Base-by-base conservation (phyloP, 1,140 invertebrate genomes). In the Trigoniulus corallinus region DNA sequence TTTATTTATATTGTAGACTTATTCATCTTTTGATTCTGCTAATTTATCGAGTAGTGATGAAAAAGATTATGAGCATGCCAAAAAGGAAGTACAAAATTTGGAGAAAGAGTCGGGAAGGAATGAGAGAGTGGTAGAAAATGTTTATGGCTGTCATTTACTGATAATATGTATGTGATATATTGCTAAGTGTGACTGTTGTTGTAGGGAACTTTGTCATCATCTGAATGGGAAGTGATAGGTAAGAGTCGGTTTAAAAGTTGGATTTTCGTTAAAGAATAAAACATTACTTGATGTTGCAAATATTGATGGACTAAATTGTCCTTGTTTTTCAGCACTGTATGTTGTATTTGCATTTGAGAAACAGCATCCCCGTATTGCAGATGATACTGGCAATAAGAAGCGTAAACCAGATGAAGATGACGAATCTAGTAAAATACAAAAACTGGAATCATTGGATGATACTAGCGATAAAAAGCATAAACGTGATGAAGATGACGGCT, bases 181-280 rank as follows among this genome's bases (percentile, higher is more conserved):
- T 2, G 3, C 26, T 22, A 42, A 18, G 12, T 27, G 54, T 54
- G 40, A 57, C 44, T 54, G n/a, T 7, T 7, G 48, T 62, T 66
- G 26, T 57, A 71, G 68, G 73, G 72, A 4, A 96, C 92, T 15
- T 71, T 97, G 50, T 88, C 87, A 12, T 74, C 78, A 59, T 76
- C 80, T 18, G 92, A 97, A 69, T 97, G 92, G 93, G 89, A 96
- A 71, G 88, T 84, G 49, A 77, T 81, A 53, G 83, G 86, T 86
- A 72, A 82, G 78, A 74, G 56, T 42, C 4, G 54, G 10, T 54
- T 53, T 37, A 15, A 47, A 20, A 24, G 3, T n/a, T n/a, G n/a
- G n/a, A n/a, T n/a, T n/a, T n/a, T n/a, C n/a, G n/a, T n/a, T n/a
- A n/a, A n/a, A n/a, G n/a, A n/a, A n/a, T n/a, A n/a, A n/a, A n/a